These are phyloP conservation scores for Cheilosia urbana DNA, from an alignment of 2,888 invertebrate species.

Conservation along the genomic window DNA sequence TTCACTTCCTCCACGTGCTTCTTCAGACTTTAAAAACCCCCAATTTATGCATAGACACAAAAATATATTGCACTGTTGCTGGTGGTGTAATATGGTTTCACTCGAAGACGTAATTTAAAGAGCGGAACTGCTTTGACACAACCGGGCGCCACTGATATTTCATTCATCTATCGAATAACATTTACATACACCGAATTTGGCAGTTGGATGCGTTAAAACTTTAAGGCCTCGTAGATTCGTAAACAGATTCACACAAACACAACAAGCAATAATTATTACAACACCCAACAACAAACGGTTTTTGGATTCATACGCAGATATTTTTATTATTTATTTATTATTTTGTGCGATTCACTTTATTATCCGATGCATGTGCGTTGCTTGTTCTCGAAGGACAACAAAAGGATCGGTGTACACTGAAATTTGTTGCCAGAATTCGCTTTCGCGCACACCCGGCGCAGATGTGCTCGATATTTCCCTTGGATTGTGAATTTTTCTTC, in stretches of 20 bases:
- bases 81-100: background rate
- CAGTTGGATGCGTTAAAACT: conserved; percentile 33
- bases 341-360: conserved; percentile 43
- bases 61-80: conserved; percentile 6
- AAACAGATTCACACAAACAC: conserved; percentile 3
- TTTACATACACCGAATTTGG: conserved; percentile 23
- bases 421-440: conserved; percentile 20
- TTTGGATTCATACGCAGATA: conserved; percentile 9
- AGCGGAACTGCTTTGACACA: background rate
- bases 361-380: conserved; percentile 5
- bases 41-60: background rate
- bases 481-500: conserved; percentile 21
- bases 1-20: conserved; percentile 47
- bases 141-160: conserved; percentile 32
- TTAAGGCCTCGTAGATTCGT: conserved; percentile 64
- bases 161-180: conserved; percentile 31
- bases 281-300: conserved; percentile 14
- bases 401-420: conserved; percentile 52
- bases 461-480: conserved; percentile 63
- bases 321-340: conserved; percentile 21
- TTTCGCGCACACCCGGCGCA: conserved; percentile 74
- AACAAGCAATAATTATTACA: conserved; percentile 3
- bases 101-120: background rate
- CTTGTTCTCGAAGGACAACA: conserved; percentile 60
- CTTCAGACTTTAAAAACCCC: background rate